Conservation (phyloP, 2,797 vertebrate genomes). For the Syndactyla subalaris region DNA sequence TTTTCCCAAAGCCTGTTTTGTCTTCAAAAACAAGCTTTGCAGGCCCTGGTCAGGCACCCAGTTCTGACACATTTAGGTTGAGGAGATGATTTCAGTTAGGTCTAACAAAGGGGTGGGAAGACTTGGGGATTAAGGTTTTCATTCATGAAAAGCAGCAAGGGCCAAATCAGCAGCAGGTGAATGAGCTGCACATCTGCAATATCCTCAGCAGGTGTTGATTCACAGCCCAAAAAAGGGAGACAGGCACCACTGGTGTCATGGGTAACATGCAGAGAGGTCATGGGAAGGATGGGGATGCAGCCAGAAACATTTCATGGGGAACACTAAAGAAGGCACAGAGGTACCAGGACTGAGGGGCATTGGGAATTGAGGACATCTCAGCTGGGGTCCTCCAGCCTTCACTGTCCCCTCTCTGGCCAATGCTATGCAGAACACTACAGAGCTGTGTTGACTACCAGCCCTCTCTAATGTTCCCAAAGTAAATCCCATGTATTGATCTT, state of each 20-base stretch:
- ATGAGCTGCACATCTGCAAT: background rate
- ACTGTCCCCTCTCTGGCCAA: background rate
- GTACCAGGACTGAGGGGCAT: background rate
- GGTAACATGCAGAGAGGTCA: rapidly evolving
- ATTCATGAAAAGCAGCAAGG: background rate
- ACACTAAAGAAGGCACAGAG: background rate
- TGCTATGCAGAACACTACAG: background rate
- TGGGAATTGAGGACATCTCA: background rate
- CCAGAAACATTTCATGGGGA: background rate
- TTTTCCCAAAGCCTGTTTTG: background rate
- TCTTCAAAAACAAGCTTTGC: background rate
- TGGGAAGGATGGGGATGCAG: background rate
- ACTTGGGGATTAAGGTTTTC: background rate
- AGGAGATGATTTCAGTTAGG: background rate
- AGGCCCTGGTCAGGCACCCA: background rate
- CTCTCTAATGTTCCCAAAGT: background rate
- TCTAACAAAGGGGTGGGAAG: background rate
- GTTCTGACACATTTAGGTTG: background rate
- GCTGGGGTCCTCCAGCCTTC: background rate
- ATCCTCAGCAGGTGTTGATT: background rate
- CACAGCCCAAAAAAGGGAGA: background rate
- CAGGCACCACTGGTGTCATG: rapidly evolving
- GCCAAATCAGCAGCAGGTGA: background rate
- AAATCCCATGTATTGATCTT: background rate
- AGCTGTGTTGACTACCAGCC: background rate